Conservation (phyloP, 2,797 vertebrate species). For the Martes flavigula region DNA sequence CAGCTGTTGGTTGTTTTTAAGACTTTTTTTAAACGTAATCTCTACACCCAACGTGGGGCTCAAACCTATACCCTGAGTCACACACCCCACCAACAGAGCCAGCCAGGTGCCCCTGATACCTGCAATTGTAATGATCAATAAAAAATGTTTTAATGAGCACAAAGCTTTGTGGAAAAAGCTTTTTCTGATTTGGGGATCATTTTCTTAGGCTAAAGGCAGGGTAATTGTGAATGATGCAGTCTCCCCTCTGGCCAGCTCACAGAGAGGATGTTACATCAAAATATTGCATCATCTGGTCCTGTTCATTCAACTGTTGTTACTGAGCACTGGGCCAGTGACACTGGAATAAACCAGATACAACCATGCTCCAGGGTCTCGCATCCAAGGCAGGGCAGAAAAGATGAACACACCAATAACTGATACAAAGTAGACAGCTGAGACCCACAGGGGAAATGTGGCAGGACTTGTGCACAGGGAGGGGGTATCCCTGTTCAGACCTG, state of each 20-base stretch:
- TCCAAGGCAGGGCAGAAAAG: not conserved
- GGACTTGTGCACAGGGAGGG: not conserved
- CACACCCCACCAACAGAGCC: not conserved
- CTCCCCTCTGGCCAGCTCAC: not conserved
- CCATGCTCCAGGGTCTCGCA: not conserved
- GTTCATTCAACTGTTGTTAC: not conserved
- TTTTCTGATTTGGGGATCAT: not conserved
- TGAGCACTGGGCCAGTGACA: not conserved
- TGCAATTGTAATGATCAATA: not conserved
- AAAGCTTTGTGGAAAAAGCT: not conserved
- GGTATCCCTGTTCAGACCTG: not conserved
- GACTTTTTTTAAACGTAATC: not conserved
- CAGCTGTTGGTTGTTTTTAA: not conserved
- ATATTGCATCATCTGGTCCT: not conserved
- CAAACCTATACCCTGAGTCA: not conserved
- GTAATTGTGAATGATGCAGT: not conserved
- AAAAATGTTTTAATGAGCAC: not conserved
- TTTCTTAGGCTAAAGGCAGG: not conserved
- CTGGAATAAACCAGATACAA: not conserved
- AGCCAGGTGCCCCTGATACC: not conserved
- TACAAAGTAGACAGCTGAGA: not conserved
- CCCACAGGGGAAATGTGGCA: not conserved
- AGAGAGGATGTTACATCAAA: not conserved
- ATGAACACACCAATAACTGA: not conserved
- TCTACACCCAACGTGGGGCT: not conserved